Evolutionary conservation across 2,113 vertebrate species (phyloP).

Genomic region (Hystrix cristata): DNA sequence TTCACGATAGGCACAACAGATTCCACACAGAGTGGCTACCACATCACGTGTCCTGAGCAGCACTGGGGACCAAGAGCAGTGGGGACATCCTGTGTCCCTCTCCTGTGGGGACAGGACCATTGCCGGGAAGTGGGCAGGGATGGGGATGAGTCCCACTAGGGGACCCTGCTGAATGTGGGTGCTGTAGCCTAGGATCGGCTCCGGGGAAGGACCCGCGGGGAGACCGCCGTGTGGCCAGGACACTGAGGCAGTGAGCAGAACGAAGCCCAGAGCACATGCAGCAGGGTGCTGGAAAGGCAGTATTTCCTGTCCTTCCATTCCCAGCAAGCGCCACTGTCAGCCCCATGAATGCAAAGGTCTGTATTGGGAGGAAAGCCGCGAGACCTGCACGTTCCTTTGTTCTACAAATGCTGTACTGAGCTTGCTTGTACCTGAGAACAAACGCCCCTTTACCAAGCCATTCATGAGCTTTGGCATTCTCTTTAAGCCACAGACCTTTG

Average conservation of each 20-base stretch:
- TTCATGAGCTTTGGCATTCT: too few relatives aligned
- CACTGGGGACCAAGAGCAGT: background rate
- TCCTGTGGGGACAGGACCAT: fast-evolving
- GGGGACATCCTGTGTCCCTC: background rate
- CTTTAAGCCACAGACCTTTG: background rate
- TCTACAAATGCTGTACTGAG: fast-evolving
- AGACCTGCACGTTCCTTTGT: fast-evolving
- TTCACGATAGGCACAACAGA: constrained; percentile 5
- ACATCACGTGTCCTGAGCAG: background rate
- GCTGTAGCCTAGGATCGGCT: background rate
- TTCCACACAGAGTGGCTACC: background rate
- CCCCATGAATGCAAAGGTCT: fast-evolving
- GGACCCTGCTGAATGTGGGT: background rate
- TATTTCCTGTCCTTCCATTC: too few relatives aligned
- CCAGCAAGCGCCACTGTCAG: fast-evolving
- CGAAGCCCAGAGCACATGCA: fast-evolving
- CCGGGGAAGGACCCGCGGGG: background rate
- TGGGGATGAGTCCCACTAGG: background rate
- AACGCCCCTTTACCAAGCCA: fast-evolving
- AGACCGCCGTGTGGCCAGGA: background rate
- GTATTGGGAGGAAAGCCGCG: fast-evolving
- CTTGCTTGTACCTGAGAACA: background rate
- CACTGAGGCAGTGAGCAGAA: background rate
- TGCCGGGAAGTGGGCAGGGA: too few relatives aligned
- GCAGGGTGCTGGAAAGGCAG: background rate